phyloP scores from a whole-genome alignment of 2,888 invertebrate species.

The Cosmia pyralina region DNA sequence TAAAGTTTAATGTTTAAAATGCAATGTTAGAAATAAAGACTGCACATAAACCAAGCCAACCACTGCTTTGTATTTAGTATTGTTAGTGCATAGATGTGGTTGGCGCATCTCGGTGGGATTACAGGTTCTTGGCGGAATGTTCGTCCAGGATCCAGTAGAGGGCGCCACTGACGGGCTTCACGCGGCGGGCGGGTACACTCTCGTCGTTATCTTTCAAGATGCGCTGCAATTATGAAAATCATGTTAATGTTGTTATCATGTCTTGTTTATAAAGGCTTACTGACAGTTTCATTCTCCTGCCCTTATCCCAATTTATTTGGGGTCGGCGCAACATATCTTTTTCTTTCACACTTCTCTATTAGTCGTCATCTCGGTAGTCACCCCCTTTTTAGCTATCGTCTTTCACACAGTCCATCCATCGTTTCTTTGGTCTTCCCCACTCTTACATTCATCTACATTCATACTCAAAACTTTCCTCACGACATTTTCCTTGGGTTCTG shows the following conservation, averaged over 20 bases:
- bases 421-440: no score
- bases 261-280: not conserved
- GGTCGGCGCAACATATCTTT: no score
- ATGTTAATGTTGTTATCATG: not conserved
- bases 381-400: not conserved
- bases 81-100: constrained; percentile 34
- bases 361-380: not conserved
- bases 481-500: not conserved
- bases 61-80: constrained; percentile 11
- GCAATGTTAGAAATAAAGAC: constrained; percentile 42
- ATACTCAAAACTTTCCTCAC: not conserved
- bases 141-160: constrained; percentile 92
- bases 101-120: not conserved
- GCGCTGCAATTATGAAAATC: constrained; percentile 90
- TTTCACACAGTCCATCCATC: not conserved
- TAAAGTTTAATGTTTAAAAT: constrained; percentile 18
- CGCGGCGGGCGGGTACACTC: constrained; percentile 93
- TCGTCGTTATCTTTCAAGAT: constrained; percentile 94
- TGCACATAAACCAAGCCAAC: constrained; percentile 36
- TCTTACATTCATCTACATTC: no score
- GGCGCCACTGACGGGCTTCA: constrained; percentile 92
- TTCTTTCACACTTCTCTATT: not conserved
- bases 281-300: not conserved
- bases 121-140: constrained; percentile 84
- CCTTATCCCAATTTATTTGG: not conserved